These are phyloP conservation scores for Peromyscus nudipes DNA, from an alignment of 2,797 vertebrate species.

Conservation along the genomic window DNA sequence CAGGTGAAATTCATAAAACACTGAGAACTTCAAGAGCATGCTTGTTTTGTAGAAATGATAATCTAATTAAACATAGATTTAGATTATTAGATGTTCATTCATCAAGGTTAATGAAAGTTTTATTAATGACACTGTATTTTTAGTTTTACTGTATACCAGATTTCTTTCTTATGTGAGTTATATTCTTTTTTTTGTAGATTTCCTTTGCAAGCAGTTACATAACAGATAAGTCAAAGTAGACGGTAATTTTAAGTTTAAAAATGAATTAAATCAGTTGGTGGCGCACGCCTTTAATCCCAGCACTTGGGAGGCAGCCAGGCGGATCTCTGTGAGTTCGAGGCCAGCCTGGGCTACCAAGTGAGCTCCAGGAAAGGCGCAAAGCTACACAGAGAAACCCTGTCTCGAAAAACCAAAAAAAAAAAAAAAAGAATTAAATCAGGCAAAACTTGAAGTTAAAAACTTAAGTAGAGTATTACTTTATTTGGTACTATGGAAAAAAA, in stretches of 20 bases:
- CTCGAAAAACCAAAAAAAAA: too few relatives aligned
- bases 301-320: too few relatives aligned
- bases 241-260: constrained; percentile 70
- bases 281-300: too few relatives aligned
- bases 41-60: constrained; percentile 46
- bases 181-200: constrained; percentile 68
- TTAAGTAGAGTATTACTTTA: constrained; percentile 59
- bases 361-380: too few relatives aligned
- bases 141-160: constrained; percentile 59
- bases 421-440: too few relatives aligned
- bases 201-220: constrained; percentile 38
- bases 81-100: constrained; percentile 47
- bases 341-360: too few relatives aligned
- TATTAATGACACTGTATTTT: constrained; percentile 10
- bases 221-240: constrained; percentile 31
- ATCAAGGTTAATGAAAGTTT: constrained; percentile 51
- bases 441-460: constrained; percentile 61
- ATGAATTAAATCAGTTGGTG: constrained; percentile 58
- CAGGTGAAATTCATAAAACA: constrained; percentile 30
- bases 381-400: too few relatives aligned
- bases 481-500: neutral
- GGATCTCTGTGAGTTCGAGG: too few relatives aligned
- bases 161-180: constrained; percentile 27
- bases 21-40: constrained; percentile 43
- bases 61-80: constrained; percentile 30